phyloP scores from a whole-genome alignment of 2,888 invertebrate species.

The Diplazon laetatorius region DNA sequence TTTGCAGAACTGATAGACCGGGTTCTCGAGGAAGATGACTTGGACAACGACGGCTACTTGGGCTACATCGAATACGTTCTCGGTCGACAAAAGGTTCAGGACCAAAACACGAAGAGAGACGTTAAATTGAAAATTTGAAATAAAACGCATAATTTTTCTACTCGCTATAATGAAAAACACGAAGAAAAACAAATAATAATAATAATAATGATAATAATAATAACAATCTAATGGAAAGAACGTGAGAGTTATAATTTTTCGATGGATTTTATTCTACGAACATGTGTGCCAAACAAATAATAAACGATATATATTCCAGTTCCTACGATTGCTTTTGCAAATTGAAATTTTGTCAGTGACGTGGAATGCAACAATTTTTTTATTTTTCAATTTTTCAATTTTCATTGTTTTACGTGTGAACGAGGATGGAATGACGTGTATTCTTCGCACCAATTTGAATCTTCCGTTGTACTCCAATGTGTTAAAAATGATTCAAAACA shows the following conservation, averaged over 20 bases:
- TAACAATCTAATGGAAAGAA: background rate
- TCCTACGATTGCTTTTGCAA: constrained; percentile 8
- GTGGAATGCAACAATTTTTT: constrained; percentile 30
- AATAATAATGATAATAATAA: no score
- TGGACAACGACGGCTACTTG: constrained; percentile 92
- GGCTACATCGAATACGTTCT: constrained; percentile 91
- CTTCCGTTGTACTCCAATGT: background rate
- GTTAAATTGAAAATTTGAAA: constrained; percentile 68
- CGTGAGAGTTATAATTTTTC: constrained; percentile 52
- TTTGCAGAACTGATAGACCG: constrained; percentile 91
- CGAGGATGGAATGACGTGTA: background rate
- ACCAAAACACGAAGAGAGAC: constrained; percentile 54
- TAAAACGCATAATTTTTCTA: constrained; percentile 49
- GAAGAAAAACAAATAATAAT: no score
- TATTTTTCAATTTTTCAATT: constrained; percentile 27
- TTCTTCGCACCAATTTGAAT: background rate
- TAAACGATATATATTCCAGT: constrained; percentile 27
- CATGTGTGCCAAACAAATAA: constrained; percentile 31
- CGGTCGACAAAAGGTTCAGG: constrained; percentile 80
- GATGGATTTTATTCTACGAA: constrained; percentile 41
- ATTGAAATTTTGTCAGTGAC: constrained; percentile 7
- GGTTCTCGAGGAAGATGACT: constrained; percentile 92
- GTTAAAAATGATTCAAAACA: no score
- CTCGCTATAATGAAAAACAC: constrained; percentile 8
- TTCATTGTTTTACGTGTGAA: constrained; percentile 18